phyloP scores from a whole-genome alignment of 2,888 invertebrate species.

The Eristalinus sepulchralis region DNA sequence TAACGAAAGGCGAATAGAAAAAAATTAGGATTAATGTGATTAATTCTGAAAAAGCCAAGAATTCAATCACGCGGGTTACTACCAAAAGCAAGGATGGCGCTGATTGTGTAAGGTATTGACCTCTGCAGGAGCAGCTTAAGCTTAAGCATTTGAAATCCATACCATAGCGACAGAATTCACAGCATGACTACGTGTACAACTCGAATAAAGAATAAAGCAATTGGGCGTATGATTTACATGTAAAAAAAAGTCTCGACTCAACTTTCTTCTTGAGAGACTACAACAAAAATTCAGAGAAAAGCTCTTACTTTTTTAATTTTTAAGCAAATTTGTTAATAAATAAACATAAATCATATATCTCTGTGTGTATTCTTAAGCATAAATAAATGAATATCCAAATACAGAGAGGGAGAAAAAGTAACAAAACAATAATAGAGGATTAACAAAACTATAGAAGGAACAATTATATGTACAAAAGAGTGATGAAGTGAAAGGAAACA shows the following conservation, averaged over 20 bases:
- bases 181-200: background rate
- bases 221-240: background rate
- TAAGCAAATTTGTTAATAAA: constrained; percentile 29
- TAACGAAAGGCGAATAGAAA: background rate
- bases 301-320: too few species aligned
- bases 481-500: constrained; percentile 2
- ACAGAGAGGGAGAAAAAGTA: constrained; percentile 12
- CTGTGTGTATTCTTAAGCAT: background rate
- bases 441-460: constrained; percentile 27
- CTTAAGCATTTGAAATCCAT: background rate
- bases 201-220: background rate
- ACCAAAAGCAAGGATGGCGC: background rate
- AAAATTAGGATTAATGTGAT: background rate
- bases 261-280: constrained; percentile 14
- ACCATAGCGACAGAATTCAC: background rate
- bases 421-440: constrained; percentile 12
- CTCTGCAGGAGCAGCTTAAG: background rate
- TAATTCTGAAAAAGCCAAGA: too few species aligned
- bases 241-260: background rate
- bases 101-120: background rate
- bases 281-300: background rate
- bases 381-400: constrained; percentile 5
- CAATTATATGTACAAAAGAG: constrained; percentile 56
- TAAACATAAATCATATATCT: background rate
- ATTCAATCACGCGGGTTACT: too few species aligned